phyloP scores from a whole-genome alignment of 2,888 invertebrate species.

The Catocala fraxini region DNA sequence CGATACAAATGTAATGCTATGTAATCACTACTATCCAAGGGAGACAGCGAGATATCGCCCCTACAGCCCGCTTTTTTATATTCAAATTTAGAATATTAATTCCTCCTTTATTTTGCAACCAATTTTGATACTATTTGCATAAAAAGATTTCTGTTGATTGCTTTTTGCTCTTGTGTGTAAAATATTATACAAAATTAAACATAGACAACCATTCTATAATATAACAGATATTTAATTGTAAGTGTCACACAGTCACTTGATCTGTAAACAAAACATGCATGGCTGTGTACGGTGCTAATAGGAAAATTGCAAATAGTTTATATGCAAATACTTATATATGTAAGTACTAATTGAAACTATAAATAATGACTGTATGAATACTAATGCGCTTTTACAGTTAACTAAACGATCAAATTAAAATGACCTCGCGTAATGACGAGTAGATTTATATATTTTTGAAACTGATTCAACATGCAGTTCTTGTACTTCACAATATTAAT shows the following conservation, averaged over 20 bases:
- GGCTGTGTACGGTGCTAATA: constrained; percentile 11
- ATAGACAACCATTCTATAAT: no score
- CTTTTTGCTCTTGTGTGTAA: no score
- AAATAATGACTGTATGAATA: background rate
- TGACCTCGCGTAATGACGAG: constrained; percentile 28
- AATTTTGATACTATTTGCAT: no score
- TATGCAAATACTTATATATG: constrained; percentile 4
- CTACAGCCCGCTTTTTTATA: no score
- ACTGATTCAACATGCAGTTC: background rate
- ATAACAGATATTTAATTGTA: background rate
- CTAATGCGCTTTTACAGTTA: constrained; percentile 17
- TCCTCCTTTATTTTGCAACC: no score
- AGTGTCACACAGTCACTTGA: background rate
- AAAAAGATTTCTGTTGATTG: no score
- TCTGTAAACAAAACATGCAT: background rate
- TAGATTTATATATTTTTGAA: constrained; percentile 24
- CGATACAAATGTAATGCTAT: no score
- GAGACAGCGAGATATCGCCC: no score
- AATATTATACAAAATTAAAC: no score
- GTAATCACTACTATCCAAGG: no score
- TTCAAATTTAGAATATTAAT: no score
- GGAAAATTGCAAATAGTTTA: constrained; percentile 1
- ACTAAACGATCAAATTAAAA: constrained; percentile 27
- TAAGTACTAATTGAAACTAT: constrained; percentile 10
- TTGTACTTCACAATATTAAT: background rate